A percentile compares a stretch with the other conserved stretches of the same genome.
phyloP scores from a whole-genome alignment of 2,113 vertebrate species.

The Entelurus aequoreus region DNA sequence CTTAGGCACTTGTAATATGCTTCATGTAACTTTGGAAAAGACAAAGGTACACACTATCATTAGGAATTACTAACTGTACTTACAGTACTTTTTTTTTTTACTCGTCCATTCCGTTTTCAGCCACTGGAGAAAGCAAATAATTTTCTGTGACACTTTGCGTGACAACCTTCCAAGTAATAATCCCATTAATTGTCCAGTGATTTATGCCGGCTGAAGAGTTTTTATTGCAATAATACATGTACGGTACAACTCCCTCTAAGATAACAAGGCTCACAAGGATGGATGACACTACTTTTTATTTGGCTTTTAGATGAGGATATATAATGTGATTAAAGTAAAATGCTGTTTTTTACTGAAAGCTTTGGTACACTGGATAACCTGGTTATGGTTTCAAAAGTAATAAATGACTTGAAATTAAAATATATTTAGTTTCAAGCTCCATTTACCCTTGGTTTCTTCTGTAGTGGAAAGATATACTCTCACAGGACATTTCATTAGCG shows the following conservation, averaged over 20 bases:
- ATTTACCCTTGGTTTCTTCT: neutral
- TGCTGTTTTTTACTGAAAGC: neutral
- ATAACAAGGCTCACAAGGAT: constrained; percentile 5
- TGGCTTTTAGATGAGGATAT: neutral
- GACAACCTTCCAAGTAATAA: constrained; percentile 15
- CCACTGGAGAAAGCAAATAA: constrained; percentile 19
- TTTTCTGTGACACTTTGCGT: constrained; percentile 12
- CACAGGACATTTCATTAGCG: too few relatives aligned
- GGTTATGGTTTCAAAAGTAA: neutral
- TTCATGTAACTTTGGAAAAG: constrained; percentile 19
- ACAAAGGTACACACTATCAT: constrained; percentile 39
- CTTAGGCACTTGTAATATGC: constrained; percentile 48
- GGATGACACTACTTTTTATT: constrained; percentile 9
- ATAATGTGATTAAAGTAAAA: constrained; percentile 3
- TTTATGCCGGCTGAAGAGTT: constrained; percentile 20
- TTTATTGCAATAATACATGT: constrained; percentile 13
- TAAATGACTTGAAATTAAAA: neutral
- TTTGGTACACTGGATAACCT: too few relatives aligned
- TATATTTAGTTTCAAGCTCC: neutral
- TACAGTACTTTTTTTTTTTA: neutral
- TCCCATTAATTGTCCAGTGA: constrained; percentile 15
- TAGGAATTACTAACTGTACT: constrained; percentile 18
- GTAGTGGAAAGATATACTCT: too few relatives aligned
- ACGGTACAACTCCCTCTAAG: constrained; percentile 7
- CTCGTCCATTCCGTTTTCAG: constrained; percentile 21